Conservation (phyloP, 92 coral and sea anemone genomes). For the Porites divaricata region DNA sequence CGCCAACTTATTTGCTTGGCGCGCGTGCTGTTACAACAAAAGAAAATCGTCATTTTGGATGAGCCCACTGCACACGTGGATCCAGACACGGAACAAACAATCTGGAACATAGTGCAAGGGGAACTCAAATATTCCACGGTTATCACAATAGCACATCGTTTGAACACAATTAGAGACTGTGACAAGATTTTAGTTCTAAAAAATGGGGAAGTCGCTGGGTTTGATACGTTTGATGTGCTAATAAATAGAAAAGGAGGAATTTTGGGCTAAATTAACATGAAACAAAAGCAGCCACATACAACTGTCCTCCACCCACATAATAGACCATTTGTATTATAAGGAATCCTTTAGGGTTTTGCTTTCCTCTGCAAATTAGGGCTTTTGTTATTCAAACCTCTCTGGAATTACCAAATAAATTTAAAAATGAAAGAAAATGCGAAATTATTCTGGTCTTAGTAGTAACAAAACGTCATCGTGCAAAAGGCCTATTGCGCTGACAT, state of each 20-base stretch:
- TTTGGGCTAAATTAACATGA: too few relatives aligned
- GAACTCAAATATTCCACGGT: constrained; percentile 21
- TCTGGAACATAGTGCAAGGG: constrained; percentile 28
- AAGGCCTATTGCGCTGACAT: too few relatives aligned
- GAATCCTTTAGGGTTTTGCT: too few relatives aligned
- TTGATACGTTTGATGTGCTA: background rate
- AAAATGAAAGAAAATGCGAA: too few relatives aligned
- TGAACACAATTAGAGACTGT: constrained; percentile 31
- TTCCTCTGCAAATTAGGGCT: too few relatives aligned
- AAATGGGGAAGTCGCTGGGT: constrained; percentile 1
- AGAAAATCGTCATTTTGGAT: constrained; percentile 77
- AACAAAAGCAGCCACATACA: too few relatives aligned
- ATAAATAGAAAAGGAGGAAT: background rate
- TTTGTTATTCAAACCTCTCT: too few relatives aligned
- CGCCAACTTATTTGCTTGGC: constrained; percentile 79
- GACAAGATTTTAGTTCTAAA: constrained; percentile 22
- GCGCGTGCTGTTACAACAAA: constrained; percentile 71
- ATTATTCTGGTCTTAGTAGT: too few relatives aligned
- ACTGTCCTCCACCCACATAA: too few relatives aligned
- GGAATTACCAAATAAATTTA: too few relatives aligned
- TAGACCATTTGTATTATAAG: too few relatives aligned
- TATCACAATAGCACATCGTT: constrained; percentile 32
- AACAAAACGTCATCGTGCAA: too few relatives aligned
- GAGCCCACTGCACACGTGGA: constrained; percentile 89
- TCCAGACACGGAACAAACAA: constrained; percentile 69